Evolutionary conservation across 1,140 invertebrate species (phyloP).

Genomic region (Pectinophora gossypiella): DNA sequence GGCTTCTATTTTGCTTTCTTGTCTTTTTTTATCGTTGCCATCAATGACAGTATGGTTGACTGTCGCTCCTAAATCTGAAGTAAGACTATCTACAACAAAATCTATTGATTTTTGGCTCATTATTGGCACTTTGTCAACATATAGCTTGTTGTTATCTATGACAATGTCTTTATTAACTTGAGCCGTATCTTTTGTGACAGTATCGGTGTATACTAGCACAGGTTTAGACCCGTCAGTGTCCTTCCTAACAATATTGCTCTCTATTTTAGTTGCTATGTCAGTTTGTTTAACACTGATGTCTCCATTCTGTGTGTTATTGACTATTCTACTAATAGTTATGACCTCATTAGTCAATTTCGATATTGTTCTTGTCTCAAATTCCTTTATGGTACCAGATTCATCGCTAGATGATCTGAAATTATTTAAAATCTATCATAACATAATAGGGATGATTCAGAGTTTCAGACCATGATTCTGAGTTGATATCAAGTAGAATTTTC

Average conservation of each 20-base stretch:
- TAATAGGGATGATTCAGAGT: too few species aligned
- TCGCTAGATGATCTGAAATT: constrained; percentile 58
- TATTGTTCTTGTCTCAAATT: constrained; percentile 63
- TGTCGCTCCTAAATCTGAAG: constrained; percentile 29
- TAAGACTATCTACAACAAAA: constrained; percentile 34
- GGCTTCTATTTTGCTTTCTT: neutral
- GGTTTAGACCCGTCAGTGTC: constrained; percentile 30
- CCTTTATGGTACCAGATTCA: constrained; percentile 57
- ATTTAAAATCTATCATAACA: too few species aligned
- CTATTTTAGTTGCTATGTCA: constrained; percentile 28
- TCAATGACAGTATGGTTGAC: too few species aligned
- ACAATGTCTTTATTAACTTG: constrained; percentile 19
- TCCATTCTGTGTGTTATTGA: constrained; percentile 43
- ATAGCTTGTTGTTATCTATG: constrained; percentile 23
- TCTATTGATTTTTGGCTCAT: constrained; percentile 65
- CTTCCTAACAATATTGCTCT: constrained; percentile 33
- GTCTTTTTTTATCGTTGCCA: constrained; percentile 9
- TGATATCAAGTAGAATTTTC: too few species aligned
- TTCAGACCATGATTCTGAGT: too few species aligned
- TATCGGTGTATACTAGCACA: neutral
- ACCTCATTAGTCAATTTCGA: constrained; percentile 66
- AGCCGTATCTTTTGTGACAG: constrained; percentile 4
- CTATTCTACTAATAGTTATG: constrained; percentile 54
- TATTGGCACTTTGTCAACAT: constrained; percentile 33
- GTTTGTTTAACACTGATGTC: constrained; percentile 32